Percentiles rank a stretch among this genome's conserved stretches.
These are phyloP conservation scores for Lindbergichthys nudifrons DNA, from an alignment of 2,797 vertebrate genomes.

Conservation along the genomic window DNA sequence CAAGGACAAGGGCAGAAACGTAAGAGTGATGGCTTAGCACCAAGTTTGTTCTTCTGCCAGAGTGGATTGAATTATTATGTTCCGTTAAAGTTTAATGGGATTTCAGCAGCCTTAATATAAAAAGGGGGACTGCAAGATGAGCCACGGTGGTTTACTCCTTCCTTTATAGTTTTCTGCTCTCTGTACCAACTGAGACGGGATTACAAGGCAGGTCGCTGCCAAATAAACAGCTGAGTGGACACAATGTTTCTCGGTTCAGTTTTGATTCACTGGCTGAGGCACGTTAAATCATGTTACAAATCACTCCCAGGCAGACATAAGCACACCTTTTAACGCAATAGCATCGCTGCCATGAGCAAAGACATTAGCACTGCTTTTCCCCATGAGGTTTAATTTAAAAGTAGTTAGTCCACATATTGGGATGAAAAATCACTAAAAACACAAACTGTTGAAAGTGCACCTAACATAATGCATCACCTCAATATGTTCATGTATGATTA, in stretches of 20 bases:
- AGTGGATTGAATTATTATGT: conserved; percentile 78
- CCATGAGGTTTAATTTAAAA: conserved; percentile 9
- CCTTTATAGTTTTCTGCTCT: conserved; percentile 47
- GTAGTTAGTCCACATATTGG: conserved; percentile 8
- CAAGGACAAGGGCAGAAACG: conserved; percentile 60
- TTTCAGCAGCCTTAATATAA: conserved; percentile 72
- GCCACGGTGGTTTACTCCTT: conserved; percentile 32
- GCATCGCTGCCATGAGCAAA: conserved; percentile 18
- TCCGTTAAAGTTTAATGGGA: conserved; percentile 81
- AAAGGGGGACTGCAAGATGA: conserved; percentile 50
- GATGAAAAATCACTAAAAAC: conserved; percentile 21
- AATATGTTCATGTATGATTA: background rate
- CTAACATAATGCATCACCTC: background rate
- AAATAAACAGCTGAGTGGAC: conserved; percentile 74
- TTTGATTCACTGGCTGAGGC: conserved; percentile 55
- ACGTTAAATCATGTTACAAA: conserved; percentile 50
- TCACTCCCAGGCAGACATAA: conserved; percentile 47
- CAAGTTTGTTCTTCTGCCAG: conserved; percentile 66
- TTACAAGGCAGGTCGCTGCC: conserved; percentile 43
- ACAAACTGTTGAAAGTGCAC: background rate
- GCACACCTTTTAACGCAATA: conserved; percentile 19
- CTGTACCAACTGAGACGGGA: conserved; percentile 39
- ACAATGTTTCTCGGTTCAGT: conserved; percentile 53
- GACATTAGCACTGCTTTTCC: conserved; percentile 5
- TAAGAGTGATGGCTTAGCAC: conserved; percentile 58